Conservation (phyloP, 2,888 invertebrate species). For the Erebia ligea region DNA sequence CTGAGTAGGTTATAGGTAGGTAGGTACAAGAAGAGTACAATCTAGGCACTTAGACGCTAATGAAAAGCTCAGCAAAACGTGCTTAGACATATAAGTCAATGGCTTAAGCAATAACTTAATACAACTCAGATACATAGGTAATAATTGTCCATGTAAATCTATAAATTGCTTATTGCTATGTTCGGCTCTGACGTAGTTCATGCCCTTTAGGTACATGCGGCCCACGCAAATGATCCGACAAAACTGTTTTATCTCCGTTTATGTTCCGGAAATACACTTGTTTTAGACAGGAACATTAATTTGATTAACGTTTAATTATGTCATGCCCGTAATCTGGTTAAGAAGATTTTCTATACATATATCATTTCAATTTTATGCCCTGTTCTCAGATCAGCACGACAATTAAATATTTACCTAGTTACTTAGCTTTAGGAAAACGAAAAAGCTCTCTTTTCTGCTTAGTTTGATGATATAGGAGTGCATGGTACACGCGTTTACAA, state of each 20-base stretch:
- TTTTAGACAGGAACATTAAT: background rate
- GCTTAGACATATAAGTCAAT: no score
- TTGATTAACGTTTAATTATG: slow-evolving; percentile 2
- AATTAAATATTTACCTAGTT: no score
- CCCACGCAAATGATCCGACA: slow-evolving; percentile 57
- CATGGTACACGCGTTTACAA: slow-evolving; percentile 44
- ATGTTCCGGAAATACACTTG: background rate
- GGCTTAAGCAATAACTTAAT: background rate
- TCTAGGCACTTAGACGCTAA: background rate
- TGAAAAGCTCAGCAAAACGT: background rate
- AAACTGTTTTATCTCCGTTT: slow-evolving; percentile 34
- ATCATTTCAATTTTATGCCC: background rate
- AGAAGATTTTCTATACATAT: background rate
- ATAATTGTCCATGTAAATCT: slow-evolving; percentile 29
- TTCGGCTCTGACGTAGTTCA: slow-evolving; percentile 65
- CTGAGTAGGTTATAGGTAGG: no score
- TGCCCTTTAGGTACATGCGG: slow-evolving; percentile 61
- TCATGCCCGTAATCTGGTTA: background rate
- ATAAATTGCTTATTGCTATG: slow-evolving; percentile 34
- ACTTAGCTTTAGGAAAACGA: background rate
- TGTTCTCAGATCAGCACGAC: background rate
- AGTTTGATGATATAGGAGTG: background rate
- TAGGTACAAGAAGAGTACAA: background rate
- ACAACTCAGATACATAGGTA: slow-evolving; percentile 12
- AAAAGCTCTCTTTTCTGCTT: no score